Base-by-base conservation (phyloP, 2,797 vertebrate genomes). In the Babyrousa celebensis region DNA sequence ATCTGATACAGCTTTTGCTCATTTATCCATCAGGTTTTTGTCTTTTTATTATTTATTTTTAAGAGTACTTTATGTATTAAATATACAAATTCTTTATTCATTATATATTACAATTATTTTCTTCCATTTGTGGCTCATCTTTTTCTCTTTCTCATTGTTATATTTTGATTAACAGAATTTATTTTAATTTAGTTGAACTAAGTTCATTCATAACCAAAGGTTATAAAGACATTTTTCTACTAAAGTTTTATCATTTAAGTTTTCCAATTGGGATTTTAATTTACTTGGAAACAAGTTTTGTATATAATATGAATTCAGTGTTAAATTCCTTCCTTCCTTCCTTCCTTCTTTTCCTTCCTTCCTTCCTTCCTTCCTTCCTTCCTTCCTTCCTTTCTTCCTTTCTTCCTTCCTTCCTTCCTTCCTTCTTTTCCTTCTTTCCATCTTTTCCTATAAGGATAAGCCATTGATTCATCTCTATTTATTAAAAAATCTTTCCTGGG, bases 241-340 rank as follows among this genome's bases (percentile, higher is more conserved):
- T 48, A 7, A 94, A 93, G 20, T 21, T 96, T 95, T 65, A 52
- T 71, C 43, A 18, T 91, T 93, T 56, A 75, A 77, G 52, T 87
- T 94, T 89, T 88, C 52, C 5, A 96, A 40, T 63, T 77, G 43
- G 43, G 9, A 63, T 96, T 96, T 92, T 88, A 94, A 74, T 88
- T 94, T 78, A 85, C 20, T 15, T 94, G 54, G 32, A 97, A 95
- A 43, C 75, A 52, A 11, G 21, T 74, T 95, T 95, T 90, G 17
- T 88, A 56, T 70, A 43, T 78, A 25, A 36, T 92, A 8, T 85
- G 78, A 92, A 85, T 18, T 78, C 70, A 25, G 36, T 32, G 36
- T 90, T 70, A 68, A 40, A 56, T 72, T 92, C 54, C 54, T 65
- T 83, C 54, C 54, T 56, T 15, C 54, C 54, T 56, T 15, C 54